Conservation (phyloP, 2,888 invertebrate genomes). For the Helobdella robusta region DNA sequence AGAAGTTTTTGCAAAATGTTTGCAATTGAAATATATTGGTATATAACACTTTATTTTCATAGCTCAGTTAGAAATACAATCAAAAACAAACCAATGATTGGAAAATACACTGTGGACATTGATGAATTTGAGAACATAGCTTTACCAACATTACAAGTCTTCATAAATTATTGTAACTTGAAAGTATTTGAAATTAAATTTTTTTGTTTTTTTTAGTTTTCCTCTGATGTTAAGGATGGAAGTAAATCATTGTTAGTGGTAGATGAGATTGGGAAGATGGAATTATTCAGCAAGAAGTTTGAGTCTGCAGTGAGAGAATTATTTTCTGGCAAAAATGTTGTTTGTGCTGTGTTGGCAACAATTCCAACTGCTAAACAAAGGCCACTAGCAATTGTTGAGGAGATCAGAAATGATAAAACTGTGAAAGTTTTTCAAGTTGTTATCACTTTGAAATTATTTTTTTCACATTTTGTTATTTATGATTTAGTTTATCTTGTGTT, state of each 20-base stretch:
- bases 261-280: conserved; percentile 17
- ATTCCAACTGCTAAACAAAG: not conserved
- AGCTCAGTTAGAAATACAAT: too few relatives aligned
- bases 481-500: too few relatives aligned
- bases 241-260: not conserved
- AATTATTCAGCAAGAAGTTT: conserved; percentile 14
- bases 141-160: conserved; percentile 5
- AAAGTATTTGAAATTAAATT: too few relatives aligned
- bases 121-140: conserved; percentile 9
- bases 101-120: not conserved
- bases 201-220: not conserved
- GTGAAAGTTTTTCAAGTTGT: conserved; percentile 6
- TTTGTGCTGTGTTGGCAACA: not conserved
- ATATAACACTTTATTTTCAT: too few relatives aligned
- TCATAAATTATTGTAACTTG: too few relatives aligned
- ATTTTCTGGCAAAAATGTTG: not conserved
- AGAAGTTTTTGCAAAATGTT: too few relatives aligned
- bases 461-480: too few relatives aligned
- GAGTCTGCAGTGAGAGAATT: not conserved
- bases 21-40: too few relatives aligned
- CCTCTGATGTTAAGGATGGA: not conserved
- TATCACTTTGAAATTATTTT: too few relatives aligned
- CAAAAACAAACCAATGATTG: not conserved
- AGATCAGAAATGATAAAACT: not conserved
- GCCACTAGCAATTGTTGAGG: not conserved